Evolutionary conservation across 1,140 invertebrate species (phyloP).

Genomic region (Drosophila sulfurigaster): DNA sequence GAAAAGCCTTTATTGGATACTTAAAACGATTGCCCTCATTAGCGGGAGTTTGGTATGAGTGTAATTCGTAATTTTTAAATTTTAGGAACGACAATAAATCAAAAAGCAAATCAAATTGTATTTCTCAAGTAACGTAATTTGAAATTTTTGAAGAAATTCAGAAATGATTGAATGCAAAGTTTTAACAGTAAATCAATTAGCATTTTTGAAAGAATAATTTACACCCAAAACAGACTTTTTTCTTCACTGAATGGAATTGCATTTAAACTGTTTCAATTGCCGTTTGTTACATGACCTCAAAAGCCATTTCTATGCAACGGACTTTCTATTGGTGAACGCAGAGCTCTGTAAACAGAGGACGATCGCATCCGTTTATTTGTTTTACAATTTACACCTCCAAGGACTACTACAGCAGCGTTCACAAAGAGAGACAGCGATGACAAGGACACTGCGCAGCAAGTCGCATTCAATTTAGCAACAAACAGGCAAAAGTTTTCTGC

Average conservation of each 20-base stretch:
- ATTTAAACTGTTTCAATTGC: slow-evolving; percentile 5
- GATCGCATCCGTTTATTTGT: slow-evolving; percentile 41
- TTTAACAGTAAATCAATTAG: neutral
- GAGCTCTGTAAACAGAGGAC: slow-evolving; percentile 14
- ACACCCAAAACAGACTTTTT: neutral
- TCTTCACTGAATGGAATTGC: neutral
- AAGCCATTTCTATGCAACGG: neutral
- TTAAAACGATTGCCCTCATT: too few relatives aligned
- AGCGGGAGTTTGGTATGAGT: too few relatives aligned
- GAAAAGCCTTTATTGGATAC: too few relatives aligned
- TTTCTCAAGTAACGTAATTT: too few relatives aligned
- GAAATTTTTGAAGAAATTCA: too few relatives aligned
- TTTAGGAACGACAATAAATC: too few relatives aligned
- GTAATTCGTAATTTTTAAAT: too few relatives aligned
- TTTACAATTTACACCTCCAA: slow-evolving; percentile 48
- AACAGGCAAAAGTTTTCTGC: slow-evolving; percentile 67
- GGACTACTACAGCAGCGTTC: slow-evolving; percentile 11
- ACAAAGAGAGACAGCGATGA: neutral
- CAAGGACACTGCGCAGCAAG: slow-evolving; percentile 56
- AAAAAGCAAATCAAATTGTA: too few relatives aligned
- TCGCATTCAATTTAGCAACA: slow-evolving; percentile 80
- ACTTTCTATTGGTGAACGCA: neutral
- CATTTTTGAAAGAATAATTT: neutral
- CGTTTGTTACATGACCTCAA: slow-evolving; percentile 13
- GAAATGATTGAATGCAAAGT: neutral